These are phyloP conservation scores for Drosophila prostipennis DNA, from an alignment of 2,888 invertebrate genomes.

Conservation along the genomic window DNA sequence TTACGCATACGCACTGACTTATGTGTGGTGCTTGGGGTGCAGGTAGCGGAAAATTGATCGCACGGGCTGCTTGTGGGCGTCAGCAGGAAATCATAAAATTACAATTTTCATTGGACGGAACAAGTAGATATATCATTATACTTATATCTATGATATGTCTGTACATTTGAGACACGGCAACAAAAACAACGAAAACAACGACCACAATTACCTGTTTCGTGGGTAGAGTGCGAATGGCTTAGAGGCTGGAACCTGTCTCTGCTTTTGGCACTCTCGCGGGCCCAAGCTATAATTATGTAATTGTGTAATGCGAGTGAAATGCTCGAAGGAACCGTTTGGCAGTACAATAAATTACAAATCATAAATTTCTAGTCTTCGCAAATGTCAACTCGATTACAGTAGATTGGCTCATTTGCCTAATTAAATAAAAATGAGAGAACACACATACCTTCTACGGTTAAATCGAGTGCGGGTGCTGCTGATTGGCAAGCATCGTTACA, in stretches of 20 bases:
- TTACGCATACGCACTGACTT: conserved; percentile 54
- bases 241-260: conserved; percentile 50
- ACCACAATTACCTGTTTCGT: conserved; percentile 64
- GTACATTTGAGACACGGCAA: conserved; percentile 53
- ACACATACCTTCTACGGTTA: too few species aligned
- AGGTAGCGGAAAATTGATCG: conserved; percentile 61
- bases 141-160: conserved; percentile 47
- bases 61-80: conserved; percentile 42
- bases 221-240: conserved; percentile 71
- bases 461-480: conserved; percentile 61
- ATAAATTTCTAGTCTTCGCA: conserved; percentile 46
- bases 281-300: conserved; percentile 60
- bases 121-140: conserved; percentile 49
- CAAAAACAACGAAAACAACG: conserved; percentile 3
- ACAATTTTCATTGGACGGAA: conserved; percentile 72
- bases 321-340: conserved; percentile 29
- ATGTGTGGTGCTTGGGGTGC: conserved; percentile 4
- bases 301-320: conserved; percentile 50
- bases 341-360: conserved; percentile 34
- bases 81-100: conserved; percentile 73
- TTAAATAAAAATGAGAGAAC: too few species aligned
- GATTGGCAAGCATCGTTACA: conserved; percentile 25
- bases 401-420: conserved; percentile 58
- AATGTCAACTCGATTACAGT: conserved; percentile 57
- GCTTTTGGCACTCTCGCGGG: conserved; percentile 17